Percentiles rank a stretch among this genome's conserved stretches.
phyloP scores from a whole-genome alignment of 2,888 invertebrate genomes.

The Protonemura montana region DNA sequence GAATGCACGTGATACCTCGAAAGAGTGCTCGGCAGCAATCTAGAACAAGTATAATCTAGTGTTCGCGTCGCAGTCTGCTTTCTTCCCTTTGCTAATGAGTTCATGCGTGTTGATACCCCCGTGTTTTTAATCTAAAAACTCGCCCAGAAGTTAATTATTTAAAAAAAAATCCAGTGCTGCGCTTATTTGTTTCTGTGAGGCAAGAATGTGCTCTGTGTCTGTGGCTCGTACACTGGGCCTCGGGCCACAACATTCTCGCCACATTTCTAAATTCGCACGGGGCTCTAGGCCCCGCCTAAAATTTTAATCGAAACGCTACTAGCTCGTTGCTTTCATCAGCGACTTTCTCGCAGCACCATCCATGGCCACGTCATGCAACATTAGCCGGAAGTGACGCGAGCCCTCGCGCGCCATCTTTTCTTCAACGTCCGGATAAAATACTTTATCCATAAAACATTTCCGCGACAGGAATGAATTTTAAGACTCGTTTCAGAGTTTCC shows the following conservation, averaged over 20 bases:
- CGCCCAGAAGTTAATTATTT: not conserved
- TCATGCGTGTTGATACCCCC: too few species aligned
- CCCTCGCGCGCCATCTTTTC: conserved; percentile 33
- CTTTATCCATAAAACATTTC: conserved; percentile 42
- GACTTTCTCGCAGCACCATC: too few species aligned
- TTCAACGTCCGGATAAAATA: conserved; percentile 34
- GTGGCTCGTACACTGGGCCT: not conserved
- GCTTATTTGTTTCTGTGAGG: not conserved
- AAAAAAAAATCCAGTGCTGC: not conserved
- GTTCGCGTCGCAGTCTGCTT: too few species aligned
- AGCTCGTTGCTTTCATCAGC: not conserved
- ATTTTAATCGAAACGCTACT: not conserved
- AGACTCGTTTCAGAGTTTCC: conserved; percentile 39
- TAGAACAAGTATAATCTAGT: too few species aligned
- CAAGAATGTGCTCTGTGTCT: not conserved
- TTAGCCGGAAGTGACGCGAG: conserved; percentile 26
- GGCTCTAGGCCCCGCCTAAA: too few species aligned
- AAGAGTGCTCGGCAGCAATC: too few species aligned
- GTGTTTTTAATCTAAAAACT: not conserved
- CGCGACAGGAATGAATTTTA: conserved; percentile 42
- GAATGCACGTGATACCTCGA: too few species aligned
- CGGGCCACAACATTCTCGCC: not conserved
- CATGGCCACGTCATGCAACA: not conserved
- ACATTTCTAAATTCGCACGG: too few species aligned
- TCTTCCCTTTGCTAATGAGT: too few species aligned